These are phyloP conservation scores for Megalurothrips usitatus DNA, from an alignment of 2,888 invertebrate species.

Conservation along the genomic window DNA sequence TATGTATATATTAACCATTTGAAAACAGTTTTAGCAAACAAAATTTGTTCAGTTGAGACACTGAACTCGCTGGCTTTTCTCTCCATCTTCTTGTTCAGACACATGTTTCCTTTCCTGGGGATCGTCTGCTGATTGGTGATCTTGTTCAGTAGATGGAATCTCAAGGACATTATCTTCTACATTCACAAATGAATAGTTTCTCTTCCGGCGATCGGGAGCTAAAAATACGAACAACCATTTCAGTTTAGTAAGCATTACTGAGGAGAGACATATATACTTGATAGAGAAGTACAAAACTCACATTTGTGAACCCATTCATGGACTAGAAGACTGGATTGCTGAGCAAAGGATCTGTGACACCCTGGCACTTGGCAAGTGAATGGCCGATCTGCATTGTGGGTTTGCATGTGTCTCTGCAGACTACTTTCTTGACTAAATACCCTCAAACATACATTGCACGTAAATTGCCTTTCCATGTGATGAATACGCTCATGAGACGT, in stretches of 20 bases:
- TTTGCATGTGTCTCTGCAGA: conserved; percentile 15
- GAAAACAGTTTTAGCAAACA: not conserved
- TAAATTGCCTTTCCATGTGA: not conserved
- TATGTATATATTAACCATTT: no score
- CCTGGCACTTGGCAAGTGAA: conserved; percentile 12
- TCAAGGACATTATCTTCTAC: conserved; percentile 11
- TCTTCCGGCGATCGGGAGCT: conserved; percentile 3
- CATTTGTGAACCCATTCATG: conserved; percentile 24
- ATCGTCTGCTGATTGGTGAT: not conserved
- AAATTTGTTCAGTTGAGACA: not conserved
- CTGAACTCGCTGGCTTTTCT: not conserved
- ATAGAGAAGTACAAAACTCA: not conserved
- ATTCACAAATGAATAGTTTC: not conserved
- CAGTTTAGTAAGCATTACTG: not conserved
- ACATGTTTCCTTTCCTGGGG: not conserved
- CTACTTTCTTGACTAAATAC: conserved; percentile 18
- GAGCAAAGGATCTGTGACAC: conserved; percentile 2
- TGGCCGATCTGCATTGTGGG: not conserved
- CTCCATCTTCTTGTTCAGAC: not conserved
- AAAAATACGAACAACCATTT: not conserved
- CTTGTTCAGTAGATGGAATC: not conserved
- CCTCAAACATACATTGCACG: not conserved
- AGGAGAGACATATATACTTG: not conserved
- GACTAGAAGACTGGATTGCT: conserved; percentile 17
- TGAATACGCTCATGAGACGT: conserved; percentile 7